These are phyloP conservation scores for Ophion ventricosus DNA, from an alignment of 2,888 invertebrate genomes.

Conservation along the genomic window DNA sequence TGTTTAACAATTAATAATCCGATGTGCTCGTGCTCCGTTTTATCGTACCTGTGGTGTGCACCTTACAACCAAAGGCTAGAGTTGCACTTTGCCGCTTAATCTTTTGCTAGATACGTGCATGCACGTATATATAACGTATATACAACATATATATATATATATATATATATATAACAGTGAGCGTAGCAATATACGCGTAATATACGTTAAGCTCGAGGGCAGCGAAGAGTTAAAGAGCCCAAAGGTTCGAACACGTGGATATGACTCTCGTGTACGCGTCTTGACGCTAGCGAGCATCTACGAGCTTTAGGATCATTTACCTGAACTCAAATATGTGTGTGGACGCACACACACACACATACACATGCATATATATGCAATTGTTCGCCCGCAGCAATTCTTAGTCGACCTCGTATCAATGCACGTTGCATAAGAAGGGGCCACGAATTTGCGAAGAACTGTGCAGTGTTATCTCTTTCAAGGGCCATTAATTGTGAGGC, in stretches of 20 bases:
- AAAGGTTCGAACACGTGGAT: conserved; percentile 45
- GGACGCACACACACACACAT: not conserved
- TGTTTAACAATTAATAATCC: conserved; percentile 70
- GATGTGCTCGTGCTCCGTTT: conserved; percentile 54
- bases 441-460: too few relatives aligned
- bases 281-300: conserved; percentile 52
- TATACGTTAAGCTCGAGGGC: conserved; percentile 51
- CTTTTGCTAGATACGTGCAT: conserved; percentile 46
- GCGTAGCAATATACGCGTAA: conserved; percentile 31
- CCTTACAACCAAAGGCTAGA: conserved; percentile 32
- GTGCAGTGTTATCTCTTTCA: too few relatives aligned
- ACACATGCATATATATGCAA: too few relatives aligned
- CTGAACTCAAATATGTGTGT: not conserved
- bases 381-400: too few relatives aligned
- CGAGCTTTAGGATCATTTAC: conserved; percentile 56
- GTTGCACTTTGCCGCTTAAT: conserved; percentile 51
- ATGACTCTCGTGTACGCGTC: conserved; percentile 42
- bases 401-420: too few relatives aligned
- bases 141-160: not conserved
- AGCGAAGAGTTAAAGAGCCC: conserved; percentile 45
- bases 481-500: too few relatives aligned
- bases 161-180: conserved; percentile 3
- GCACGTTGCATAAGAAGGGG: too few relatives aligned
- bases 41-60: conserved; percentile 48
- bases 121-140: not conserved